Base-by-base conservation (phyloP, 2,888 invertebrate genomes). In the Oxytorus armatus region DNA sequence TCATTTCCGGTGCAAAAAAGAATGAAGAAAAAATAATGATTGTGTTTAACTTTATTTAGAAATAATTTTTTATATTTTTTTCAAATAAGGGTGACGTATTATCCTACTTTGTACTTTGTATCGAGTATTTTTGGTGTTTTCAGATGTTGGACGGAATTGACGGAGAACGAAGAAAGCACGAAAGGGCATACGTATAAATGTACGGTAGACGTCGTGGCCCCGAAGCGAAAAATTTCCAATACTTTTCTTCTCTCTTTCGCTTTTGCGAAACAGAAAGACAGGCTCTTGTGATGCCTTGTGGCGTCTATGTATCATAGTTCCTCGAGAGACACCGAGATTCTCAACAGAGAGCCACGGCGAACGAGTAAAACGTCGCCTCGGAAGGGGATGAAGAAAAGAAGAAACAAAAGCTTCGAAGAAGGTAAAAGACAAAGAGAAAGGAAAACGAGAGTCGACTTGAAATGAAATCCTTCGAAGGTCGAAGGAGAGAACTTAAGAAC, bases 391-490 rank as follows among this genome's bases (percentile, higher is more conserved):
- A 55, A 76, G 69, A 14, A 25, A 66, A 59, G n/a, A 5, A 21
- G 49, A 21, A 25, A 65, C 21, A 18, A 69, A 39, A 49, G 5
- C 29, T 18, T 18, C 53, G 18, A 51, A 42, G 7, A 55, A 36
- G 21, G 55, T 25, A 14, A 59, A 23, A 51, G 47, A 10, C 25
- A 47, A 11, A 63, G 39, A 39, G 36, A 66, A 25, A 1, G 25
- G 42, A 47, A 49, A 47, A 44, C 10, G 18, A 25, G 23, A 63
- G 63, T 53, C 42, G 23, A 39, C 53, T 73, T 61, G 14, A 72
- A 61, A 49, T n/a, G 25, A 59, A 66, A 79, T 76, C 66, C 70
- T 75, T 66, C 59, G 53, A 76, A 59, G 59, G 25, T 72, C 75
- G 66, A 59, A 72, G 44, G 18, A 36, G 39, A 53, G 4, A 59